Conservation (phyloP, 2,797 vertebrate species). For the Sebastes diaconus region DNA sequence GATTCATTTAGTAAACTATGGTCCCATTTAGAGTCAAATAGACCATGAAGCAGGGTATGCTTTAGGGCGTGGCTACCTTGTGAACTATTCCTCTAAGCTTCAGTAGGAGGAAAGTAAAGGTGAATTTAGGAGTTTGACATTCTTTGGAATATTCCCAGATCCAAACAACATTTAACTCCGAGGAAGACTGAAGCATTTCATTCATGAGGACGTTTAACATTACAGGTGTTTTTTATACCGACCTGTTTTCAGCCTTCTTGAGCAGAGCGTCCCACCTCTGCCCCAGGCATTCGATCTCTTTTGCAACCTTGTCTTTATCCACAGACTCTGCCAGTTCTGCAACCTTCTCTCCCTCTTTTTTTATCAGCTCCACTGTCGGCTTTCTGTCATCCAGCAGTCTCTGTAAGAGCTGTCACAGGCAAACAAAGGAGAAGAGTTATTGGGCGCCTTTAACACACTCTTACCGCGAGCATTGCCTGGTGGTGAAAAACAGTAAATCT, state of each 20-base stretch:
- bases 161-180: background rate
- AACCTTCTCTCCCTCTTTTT: constrained; percentile 94
- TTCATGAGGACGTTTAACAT: background rate
- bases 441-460: constrained; percentile 31
- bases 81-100: too few relatives aligned
- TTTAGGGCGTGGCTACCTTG: too few relatives aligned
- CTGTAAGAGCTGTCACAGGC: constrained; percentile 89
- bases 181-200: background rate
- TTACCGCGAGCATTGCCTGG: background rate
- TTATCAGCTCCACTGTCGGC: constrained; percentile 94
- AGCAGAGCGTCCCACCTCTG: constrained; percentile 93
- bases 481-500: constrained; percentile 64
- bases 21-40: too few relatives aligned
- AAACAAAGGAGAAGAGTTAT: constrained; percentile 65
- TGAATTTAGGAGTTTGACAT: too few relatives aligned
- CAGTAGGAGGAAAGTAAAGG: too few relatives aligned
- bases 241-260: constrained; percentile 95
- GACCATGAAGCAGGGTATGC: too few relatives aligned
- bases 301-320: constrained; percentile 93
- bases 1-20: too few relatives aligned
- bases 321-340: constrained; percentile 89
- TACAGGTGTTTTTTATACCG: constrained; percentile 34
- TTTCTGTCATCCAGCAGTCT: constrained; percentile 93
- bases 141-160: too few relatives aligned
- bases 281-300: constrained; percentile 90